phyloP scores from a whole-genome alignment of 2,113 vertebrate species.

The Spheniscus mendiculus region DNA sequence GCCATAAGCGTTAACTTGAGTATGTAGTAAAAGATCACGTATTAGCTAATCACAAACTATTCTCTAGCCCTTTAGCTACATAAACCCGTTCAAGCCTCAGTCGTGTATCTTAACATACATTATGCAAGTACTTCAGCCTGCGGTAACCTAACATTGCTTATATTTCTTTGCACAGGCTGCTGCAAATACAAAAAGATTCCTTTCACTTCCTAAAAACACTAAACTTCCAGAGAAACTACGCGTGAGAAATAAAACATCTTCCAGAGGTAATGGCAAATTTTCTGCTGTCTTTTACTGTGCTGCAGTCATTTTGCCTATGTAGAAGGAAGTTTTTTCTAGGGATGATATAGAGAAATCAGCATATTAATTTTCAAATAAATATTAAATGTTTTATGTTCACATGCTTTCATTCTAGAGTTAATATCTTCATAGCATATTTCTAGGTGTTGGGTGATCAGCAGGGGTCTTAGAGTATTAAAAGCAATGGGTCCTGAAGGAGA shows the following conservation, averaged over 20 bases:
- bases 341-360: background rate
- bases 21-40: conserved; percentile 4
- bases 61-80: background rate
- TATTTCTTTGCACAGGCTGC: conserved; percentile 63
- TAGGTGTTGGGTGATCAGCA: background rate
- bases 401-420: background rate
- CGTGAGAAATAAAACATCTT: conserved; percentile 73
- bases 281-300: background rate
- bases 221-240: conserved; percentile 79
- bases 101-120: background rate
- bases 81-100: background rate
- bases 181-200: conserved; percentile 75
- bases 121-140: background rate
- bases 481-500: background rate
- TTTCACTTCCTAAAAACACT: conserved; percentile 82
- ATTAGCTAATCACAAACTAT: conserved; percentile 42
- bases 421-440: background rate
- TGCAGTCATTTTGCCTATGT: background rate
- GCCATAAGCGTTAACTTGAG: background rate
- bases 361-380: background rate
- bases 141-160: background rate
- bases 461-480: background rate
- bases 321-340: background rate
- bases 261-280: conserved; percentile 69
- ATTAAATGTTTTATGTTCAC: background rate